Evolutionary conservation across 2,797 vertebrate species (phyloP), one percentile per base, ranked within the genome.

Genomic region (Ispidina picta): DNA sequence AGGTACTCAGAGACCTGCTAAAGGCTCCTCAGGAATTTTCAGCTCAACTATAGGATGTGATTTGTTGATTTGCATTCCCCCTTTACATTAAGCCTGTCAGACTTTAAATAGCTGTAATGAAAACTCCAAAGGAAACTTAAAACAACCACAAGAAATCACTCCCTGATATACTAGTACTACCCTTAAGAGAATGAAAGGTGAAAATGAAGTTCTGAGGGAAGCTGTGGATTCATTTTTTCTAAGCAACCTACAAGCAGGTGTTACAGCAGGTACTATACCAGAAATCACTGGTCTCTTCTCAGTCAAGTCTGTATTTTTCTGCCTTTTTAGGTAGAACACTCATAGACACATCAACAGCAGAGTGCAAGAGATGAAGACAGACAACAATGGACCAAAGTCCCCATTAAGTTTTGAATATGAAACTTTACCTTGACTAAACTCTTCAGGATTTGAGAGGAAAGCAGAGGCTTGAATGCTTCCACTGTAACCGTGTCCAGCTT

Each of bases 401-500:
- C 17, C 41, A 48, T 4, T 25, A 5, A 21, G n/a, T 52, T 59
- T 64, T 20, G 55, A 73, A 52, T 9, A 31, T 4, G 4, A 37
- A 39, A 8, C n/a, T 97, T 97, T 96, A 99, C 99, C 98, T 98
- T 98, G 69, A 98, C 96, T 91, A 98, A 95, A 52, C 84, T 86
- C 60, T 86, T 97, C 8, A 98, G 88, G 91, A 94, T 95, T 66
- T 97, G 81, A 64, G 97, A 97, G 68, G 97, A 94, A 22, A 99
- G 97, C 8, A 98, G 71, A 17, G 98, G 98, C 83, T 97, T 98
- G 95, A 98, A 99, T 5, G 98, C 98, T 95, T 98, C 98, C 52
- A 98, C 96, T 15, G 98, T 98, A 63, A 98, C 79, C 0, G 98
- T 98, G 96, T 99, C 98, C 15, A 98, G 97, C 51, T 98, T 97